phyloP scores from a whole-genome alignment of 2,113 vertebrate species.

The Macquaria ambigua region DNA sequence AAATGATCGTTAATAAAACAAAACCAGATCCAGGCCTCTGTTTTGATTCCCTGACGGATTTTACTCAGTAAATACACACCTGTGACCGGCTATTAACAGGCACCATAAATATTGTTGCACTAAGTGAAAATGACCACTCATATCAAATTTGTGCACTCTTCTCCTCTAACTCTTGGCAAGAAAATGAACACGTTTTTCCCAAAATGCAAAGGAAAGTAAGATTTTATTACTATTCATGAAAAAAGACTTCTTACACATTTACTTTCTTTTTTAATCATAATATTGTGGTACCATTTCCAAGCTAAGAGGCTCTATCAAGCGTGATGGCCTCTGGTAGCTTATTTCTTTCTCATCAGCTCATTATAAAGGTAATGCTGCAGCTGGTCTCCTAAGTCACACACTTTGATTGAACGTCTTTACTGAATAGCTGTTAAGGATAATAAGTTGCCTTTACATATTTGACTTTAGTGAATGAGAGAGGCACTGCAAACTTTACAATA shows the following conservation, averaged over 20 bases:
- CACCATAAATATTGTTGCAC: slow-evolving; percentile 6
- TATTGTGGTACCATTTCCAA: background rate
- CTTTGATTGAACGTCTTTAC: slow-evolving; percentile 30
- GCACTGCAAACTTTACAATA: slow-evolving; percentile 17
- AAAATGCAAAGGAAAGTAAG: background rate
- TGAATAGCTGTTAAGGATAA: slow-evolving; percentile 42
- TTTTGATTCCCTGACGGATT: background rate
- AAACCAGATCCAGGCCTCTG: background rate
- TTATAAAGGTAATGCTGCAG: slow-evolving; percentile 27
- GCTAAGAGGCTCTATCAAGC: background rate
- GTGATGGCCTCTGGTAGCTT: slow-evolving; percentile 3
- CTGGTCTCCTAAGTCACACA: slow-evolving; percentile 17
- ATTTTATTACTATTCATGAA: background rate
- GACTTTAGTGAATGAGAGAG: slow-evolving; percentile 16
- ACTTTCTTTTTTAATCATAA: background rate
- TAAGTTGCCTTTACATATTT: slow-evolving; percentile 20
- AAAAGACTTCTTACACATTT: background rate
- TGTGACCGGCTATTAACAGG: background rate
- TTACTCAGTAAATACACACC: slow-evolving; percentile 22
- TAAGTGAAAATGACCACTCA: background rate
- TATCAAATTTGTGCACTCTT: background rate
- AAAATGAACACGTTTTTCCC: background rate
- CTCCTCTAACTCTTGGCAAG: too few species aligned
- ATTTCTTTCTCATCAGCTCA: slow-evolving; percentile 37
- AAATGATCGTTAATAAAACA: slow-evolving; percentile 11